These are phyloP conservation scores for Nomada goodeniana DNA, from an alignment of 2,888 invertebrate genomes.

Conservation along the genomic window DNA sequence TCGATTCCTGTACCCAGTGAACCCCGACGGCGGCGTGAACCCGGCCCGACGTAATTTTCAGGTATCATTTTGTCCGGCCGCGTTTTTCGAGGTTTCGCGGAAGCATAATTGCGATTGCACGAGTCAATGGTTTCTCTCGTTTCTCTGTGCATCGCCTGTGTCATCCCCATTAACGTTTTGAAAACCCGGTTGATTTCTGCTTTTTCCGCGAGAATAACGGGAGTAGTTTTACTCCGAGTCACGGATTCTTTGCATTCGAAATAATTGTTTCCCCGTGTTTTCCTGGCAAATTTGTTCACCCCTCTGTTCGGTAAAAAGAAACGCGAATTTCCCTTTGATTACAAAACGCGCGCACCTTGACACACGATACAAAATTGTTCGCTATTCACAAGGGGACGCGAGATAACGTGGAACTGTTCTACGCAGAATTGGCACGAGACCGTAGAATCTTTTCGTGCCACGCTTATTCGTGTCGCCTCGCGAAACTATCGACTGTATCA, in stretches of 20 bases:
- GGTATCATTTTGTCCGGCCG: constrained; percentile 14
- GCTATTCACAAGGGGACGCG: too few species aligned
- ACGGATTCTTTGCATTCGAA: background rate
- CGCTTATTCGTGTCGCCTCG: background rate
- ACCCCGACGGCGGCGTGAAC: constrained; percentile 7
- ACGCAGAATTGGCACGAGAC: background rate
- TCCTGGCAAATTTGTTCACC: background rate
- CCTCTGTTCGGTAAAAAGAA: too few species aligned
- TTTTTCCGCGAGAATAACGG: background rate
- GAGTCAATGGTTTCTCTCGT: background rate
- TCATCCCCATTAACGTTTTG: constrained; percentile 2
- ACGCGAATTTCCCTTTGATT: too few species aligned
- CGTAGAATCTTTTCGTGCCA: background rate
- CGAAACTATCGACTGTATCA: constrained; percentile 13
- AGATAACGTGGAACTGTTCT: background rate
- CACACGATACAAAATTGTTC: too few species aligned
- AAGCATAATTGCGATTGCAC: constrained; percentile 16
- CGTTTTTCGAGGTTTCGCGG: constrained; percentile 4
- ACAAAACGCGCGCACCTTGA: too few species aligned
- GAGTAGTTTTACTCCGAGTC: background rate
- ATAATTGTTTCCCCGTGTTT: background rate
- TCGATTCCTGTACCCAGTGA: constrained; percentile 14
- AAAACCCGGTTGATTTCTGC: background rate
- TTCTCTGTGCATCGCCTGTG: background rate
- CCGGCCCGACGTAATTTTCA: constrained; percentile 33